These are phyloP conservation scores for Zygothrica quintamaculata DNA, from an alignment of 2,888 invertebrate species.

Conservation along the genomic window DNA sequence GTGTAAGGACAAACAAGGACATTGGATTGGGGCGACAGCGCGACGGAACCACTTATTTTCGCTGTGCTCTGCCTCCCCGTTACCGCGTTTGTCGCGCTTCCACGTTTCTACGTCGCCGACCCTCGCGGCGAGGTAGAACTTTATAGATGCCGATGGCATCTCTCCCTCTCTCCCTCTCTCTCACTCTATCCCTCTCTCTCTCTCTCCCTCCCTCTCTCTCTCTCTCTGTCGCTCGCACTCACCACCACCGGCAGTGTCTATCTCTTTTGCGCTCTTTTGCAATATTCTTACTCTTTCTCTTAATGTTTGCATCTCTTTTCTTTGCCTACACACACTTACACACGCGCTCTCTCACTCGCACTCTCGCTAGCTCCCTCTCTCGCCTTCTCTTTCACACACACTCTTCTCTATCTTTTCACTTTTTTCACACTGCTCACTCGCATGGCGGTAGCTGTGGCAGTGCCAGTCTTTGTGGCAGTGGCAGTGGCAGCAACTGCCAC, in stretches of 20 bases:
- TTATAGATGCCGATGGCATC: constrained; percentile 29
- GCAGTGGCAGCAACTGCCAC: neutral
- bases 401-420: neutral
- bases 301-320: too few species aligned
- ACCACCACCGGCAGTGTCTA: too few species aligned
- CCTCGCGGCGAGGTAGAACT: constrained; percentile 25
- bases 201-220: constrained; percentile 1
- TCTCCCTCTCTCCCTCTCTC: constrained; percentile 3
- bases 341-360: neutral
- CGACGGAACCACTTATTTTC: constrained; percentile 60
- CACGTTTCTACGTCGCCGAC: constrained; percentile 41
- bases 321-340: neutral
- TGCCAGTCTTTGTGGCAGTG: constrained; percentile 14
- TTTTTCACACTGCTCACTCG: constrained; percentile 8
- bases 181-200: neutral
- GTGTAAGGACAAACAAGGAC: constrained; percentile 68
- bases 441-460: constrained; percentile 32
- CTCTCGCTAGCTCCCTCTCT: constrained; percentile 3
- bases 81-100: too few species aligned
- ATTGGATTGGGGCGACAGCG: constrained; percentile 56
- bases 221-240: too few species aligned
- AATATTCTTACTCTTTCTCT: constrained; percentile 1
- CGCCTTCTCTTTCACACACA: constrained; percentile 5
- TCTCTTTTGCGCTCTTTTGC: too few species aligned
- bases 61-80: constrained; percentile 32